These are phyloP conservation scores for Tribolium freemani DNA, from an alignment of 2,888 invertebrate genomes.

Conservation along the genomic window DNA sequence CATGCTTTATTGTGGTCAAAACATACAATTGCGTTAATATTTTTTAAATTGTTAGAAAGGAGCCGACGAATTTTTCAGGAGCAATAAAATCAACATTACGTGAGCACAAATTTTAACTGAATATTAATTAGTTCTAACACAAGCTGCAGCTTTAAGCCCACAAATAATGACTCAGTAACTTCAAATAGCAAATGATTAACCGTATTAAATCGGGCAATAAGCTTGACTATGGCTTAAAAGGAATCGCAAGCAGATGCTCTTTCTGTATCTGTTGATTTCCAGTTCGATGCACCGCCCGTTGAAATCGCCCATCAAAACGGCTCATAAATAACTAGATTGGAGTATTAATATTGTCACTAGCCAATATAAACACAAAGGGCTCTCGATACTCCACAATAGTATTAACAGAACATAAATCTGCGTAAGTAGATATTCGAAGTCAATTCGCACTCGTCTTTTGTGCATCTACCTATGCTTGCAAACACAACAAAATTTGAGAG, in stretches of 20 bases:
- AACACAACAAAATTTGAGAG: conserved; percentile 61
- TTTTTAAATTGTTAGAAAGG: conserved; percentile 23
- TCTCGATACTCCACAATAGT: conserved; percentile 64
- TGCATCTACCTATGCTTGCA: conserved; percentile 58
- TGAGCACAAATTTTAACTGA: neutral
- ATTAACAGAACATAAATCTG: conserved; percentile 68
- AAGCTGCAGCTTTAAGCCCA: neutral
- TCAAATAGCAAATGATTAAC: conserved; percentile 52
- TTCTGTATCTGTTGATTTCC: conserved; percentile 62
- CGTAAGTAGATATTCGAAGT: conserved; percentile 61
- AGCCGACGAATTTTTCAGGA: conserved; percentile 23
- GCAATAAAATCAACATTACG: conserved; percentile 7
- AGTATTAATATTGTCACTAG: conserved; percentile 66
- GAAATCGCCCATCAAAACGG: conserved; percentile 62
- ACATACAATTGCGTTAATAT: conserved; percentile 32
- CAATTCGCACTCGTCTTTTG: conserved; percentile 61
- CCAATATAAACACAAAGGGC: conserved; percentile 67
- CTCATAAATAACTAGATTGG: conserved; percentile 60
- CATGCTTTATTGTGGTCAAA: conserved; percentile 37
- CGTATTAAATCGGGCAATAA: conserved; percentile 44
- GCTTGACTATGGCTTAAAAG: neutral
- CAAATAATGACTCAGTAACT: no score
- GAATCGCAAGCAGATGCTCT: conserved; percentile 61
- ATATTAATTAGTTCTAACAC: neutral
- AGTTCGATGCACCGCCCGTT: conserved; percentile 60